phyloP scores from a whole-genome alignment of 2,797 vertebrate species.

The Lagorchestes hirsutus region DNA sequence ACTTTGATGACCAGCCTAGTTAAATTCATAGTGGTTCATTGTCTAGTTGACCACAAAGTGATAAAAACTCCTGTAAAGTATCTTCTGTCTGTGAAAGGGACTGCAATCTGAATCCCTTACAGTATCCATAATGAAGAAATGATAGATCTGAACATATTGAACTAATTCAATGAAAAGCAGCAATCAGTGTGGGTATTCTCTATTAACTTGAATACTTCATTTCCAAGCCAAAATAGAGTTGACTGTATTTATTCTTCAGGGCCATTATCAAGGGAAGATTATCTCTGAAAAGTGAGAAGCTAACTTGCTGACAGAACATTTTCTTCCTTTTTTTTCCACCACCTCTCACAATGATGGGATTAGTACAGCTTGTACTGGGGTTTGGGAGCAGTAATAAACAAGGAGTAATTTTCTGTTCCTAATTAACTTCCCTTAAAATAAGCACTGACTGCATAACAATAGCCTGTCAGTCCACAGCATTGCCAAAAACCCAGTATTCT shows the following conservation, averaged over 20 bases:
- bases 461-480: conserved; percentile 65
- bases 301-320: conserved; percentile 59
- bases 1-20: neutral
- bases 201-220: neutral
- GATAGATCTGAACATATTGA: neutral
- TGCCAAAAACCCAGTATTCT: conserved; percentile 33
- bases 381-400: conserved; percentile 76
- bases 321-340: neutral
- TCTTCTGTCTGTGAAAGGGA: neutral
- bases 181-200: conserved; percentile 21
- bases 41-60: neutral
- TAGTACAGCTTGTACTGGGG: conserved; percentile 67
- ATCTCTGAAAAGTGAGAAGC: conserved; percentile 60
- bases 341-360: conserved; percentile 45
- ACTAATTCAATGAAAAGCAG: conserved; percentile 1
- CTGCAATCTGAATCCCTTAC: neutral
- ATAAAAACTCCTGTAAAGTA: neutral
- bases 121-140: neutral
- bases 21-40: neutral
- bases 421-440: conserved; percentile 80
- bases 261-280: conserved; percentile 62
- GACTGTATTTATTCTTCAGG: neutral
- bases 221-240: neutral
- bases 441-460: conserved; percentile 63
- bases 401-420: conserved; percentile 75